These are phyloP conservation scores for Styela clava DNA, from an alignment of 23 tunicate species.

Conservation along the genomic window DNA sequence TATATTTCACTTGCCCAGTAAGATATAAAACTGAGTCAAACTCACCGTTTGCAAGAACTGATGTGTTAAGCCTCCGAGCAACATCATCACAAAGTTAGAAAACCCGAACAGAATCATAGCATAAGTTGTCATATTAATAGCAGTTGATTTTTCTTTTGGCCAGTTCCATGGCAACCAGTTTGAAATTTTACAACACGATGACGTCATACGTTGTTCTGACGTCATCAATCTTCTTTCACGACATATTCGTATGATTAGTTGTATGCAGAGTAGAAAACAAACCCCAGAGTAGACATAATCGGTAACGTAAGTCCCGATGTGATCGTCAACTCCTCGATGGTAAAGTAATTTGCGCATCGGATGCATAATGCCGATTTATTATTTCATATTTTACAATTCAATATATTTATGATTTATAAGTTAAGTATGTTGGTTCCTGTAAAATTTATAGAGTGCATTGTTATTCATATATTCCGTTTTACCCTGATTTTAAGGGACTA, in stretches of 20 bases:
- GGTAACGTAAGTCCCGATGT: conserved; percentile 64
- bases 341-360: conserved; percentile 47
- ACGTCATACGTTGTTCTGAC: neutral
- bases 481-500: too few relatives aligned
- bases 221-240: neutral
- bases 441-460: too few relatives aligned
- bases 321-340: conserved; percentile 76
- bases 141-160: conserved; percentile 6
- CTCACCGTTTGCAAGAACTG: conserved; percentile 52
- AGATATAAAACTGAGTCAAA: too few relatives aligned
- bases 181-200: neutral
- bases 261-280: conserved; percentile 11
- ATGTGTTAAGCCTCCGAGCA: conserved; percentile 46
- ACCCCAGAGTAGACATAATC: conserved; percentile 50
- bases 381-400: too few relatives aligned
- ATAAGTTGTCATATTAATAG: conserved; percentile 31
- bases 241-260: conserved; percentile 1
- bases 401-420: too few relatives aligned
- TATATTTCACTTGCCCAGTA: too few relatives aligned
- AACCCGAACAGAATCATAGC: neutral
- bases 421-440: too few relatives aligned
- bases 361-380: too few relatives aligned
- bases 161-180: conserved; percentile 32
- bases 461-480: too few relatives aligned
- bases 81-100: conserved; percentile 8